Evolutionary conservation across 2,888 invertebrate genomes (phyloP).

Genomic region (Cerastis leucographa): DNA sequence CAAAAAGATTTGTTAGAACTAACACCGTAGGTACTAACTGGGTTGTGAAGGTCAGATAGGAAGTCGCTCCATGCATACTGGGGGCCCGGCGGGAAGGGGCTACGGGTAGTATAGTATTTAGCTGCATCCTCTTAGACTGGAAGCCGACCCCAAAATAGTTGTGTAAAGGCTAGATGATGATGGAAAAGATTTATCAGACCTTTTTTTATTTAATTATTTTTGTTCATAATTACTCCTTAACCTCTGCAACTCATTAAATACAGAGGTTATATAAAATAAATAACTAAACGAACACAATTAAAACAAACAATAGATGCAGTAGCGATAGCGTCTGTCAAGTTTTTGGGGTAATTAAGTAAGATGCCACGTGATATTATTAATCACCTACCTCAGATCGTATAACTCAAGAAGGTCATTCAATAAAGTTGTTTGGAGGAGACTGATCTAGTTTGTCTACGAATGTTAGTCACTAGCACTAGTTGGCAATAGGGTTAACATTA

Average conservation of each 20-base stretch:
- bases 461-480: not conserved
- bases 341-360: not conserved
- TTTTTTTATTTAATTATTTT: not conserved
- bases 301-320: conserved; percentile 30
- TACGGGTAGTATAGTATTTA: too few species aligned
- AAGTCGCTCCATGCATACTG: too few species aligned
- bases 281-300: not conserved
- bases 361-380: conserved; percentile 13
- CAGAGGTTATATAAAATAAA: too few species aligned
- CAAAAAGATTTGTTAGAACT: too few species aligned
- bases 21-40: too few species aligned
- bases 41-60: too few species aligned
- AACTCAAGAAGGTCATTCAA: conserved; percentile 3
- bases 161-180: too few species aligned
- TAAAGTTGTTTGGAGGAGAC: conserved; percentile 4
- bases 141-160: too few species aligned
- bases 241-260: not conserved
- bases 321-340: not conserved
- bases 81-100: too few species aligned
- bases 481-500: not conserved
- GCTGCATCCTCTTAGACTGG: too few species aligned
- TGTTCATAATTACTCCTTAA: not conserved
- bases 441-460: not conserved
- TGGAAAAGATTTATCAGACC: not conserved
- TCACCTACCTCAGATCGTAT: not conserved